Evolutionary conservation across 2,888 invertebrate species (phyloP), one percentile per base, ranked within the genome.

Genomic region (Folsomia candida): DNA sequence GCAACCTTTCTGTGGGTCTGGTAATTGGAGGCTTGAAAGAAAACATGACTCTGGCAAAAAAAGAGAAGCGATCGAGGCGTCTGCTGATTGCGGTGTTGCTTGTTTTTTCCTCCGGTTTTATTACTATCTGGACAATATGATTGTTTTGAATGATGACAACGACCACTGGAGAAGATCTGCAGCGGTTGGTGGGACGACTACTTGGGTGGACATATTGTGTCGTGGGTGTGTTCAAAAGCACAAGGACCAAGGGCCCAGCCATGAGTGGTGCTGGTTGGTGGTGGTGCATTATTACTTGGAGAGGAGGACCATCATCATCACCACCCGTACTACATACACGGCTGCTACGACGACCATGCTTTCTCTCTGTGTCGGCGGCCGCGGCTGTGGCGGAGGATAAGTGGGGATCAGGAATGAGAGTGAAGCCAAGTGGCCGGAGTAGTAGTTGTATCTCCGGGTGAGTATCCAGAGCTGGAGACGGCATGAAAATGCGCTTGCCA

Each of bases 401-500:
- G 54, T 54, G 54, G 18, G 54, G 54, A 54, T 54, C 54, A 54
- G 18, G 54, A 20, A 54, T 54, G 11, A 54, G 22, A 54, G 54
- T 54, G 54, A 54, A 54, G 54, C 54, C 54, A 54, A 54, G 54
- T 54, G 54, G 54, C 54, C 54, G 54, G 37, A 22, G 20, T 54
- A 14, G 37, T 20, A 54, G 4, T 54, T 54, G 54, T 54, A 54
- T 54, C 54, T 54, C 54, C 54, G 47, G 47, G 47, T 47, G 18
- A n/a, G n/a, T n/a, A 37, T 37, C 37, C 37, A 37, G 37, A 37
- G 37, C 4, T 4, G 14, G 37, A 37, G 37, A 37, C 24, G 26
- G 59, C 24, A 61, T 61, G 61, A 61, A 61, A 27, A 61, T 61
- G 28, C 28, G 28, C 61, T 61, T 61, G 61, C 61, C 61, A 61